phyloP scores from a whole-genome alignment of 2,888 invertebrate genomes.

The Meliscaeva auricollis region DNA sequence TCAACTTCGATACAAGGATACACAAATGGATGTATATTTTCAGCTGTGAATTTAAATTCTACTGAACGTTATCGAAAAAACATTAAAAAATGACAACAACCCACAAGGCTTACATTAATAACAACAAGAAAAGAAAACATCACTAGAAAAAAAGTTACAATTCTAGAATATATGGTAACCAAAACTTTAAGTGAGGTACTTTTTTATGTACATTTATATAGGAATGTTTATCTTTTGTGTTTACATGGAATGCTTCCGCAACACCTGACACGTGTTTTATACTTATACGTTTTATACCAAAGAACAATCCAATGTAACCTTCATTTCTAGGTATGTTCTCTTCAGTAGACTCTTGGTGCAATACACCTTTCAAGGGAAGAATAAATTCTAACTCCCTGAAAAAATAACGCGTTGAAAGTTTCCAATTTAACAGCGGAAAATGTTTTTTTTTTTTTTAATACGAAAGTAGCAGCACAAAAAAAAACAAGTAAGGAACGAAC shows the following conservation, averaged over 20 bases:
- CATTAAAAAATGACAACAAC: constrained; percentile 3
- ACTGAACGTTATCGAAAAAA: constrained; percentile 29
- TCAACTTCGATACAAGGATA: background rate
- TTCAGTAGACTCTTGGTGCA: background rate
- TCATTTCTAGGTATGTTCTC: no score
- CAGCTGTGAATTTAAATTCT: constrained; percentile 29
- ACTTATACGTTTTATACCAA: no score
- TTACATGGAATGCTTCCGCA: constrained; percentile 22
- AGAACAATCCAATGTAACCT: background rate
- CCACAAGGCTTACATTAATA: background rate
- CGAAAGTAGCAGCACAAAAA: no score
- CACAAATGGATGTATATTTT: background rate
- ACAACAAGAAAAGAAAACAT: constrained; percentile 9
- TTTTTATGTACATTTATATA: constrained; percentile 19
- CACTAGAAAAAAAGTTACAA: background rate
- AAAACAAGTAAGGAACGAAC: background rate
- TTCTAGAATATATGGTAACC: background rate
- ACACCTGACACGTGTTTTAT: constrained; percentile 45
- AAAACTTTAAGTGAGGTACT: constrained; percentile 24
- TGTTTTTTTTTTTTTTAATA: constrained; percentile 1
- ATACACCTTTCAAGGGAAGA: background rate
- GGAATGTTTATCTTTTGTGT: background rate
- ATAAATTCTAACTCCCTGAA: background rate
- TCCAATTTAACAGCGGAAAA: constrained; percentile 49
- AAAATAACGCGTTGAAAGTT: constrained; percentile 52